A percentile compares a stretch with the other conserved stretches of the same genome.
phyloP scores from a whole-genome alignment of 2,797 vertebrate species.

The Masticophis lateralis region DNA sequence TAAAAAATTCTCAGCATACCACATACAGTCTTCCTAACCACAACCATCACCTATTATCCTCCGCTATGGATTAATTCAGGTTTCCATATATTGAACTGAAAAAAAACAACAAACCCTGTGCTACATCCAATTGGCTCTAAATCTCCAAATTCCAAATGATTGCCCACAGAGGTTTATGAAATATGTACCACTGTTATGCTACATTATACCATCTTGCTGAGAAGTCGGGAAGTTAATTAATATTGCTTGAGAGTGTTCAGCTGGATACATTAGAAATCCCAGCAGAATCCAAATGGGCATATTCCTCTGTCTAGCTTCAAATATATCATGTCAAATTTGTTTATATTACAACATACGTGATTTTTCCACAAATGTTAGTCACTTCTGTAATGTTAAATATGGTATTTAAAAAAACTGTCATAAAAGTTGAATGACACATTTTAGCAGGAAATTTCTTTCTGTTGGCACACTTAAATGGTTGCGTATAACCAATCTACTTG shows the following conservation, averaged over 20 bases:
- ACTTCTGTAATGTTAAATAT: not conserved
- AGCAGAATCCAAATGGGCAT: not conserved
- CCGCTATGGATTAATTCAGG: not conserved
- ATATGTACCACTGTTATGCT: not conserved
- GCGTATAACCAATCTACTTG: not conserved
- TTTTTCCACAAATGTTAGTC: not conserved
- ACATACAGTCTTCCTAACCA: not conserved
- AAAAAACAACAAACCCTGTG: no score
- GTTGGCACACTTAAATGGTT: not conserved
- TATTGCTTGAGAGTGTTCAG: not conserved
- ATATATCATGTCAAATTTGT: not conserved
- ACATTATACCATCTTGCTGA: not conserved
- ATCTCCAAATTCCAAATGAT: not conserved
- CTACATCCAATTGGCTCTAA: not conserved
- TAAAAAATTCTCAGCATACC: not conserved
- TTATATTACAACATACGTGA: not conserved
- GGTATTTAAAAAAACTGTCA: not conserved
- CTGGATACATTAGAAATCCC: not conserved
- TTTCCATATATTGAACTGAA: no score
- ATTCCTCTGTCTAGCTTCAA: not conserved
- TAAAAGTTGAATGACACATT: not conserved
- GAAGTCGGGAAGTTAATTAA: not conserved
- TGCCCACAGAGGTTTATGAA: not conserved
- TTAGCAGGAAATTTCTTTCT: not conserved
- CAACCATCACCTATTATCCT: not conserved